These are phyloP conservation scores for Eristalinus aeneus DNA, from an alignment of 2,888 invertebrate species.

Conservation along the genomic window DNA sequence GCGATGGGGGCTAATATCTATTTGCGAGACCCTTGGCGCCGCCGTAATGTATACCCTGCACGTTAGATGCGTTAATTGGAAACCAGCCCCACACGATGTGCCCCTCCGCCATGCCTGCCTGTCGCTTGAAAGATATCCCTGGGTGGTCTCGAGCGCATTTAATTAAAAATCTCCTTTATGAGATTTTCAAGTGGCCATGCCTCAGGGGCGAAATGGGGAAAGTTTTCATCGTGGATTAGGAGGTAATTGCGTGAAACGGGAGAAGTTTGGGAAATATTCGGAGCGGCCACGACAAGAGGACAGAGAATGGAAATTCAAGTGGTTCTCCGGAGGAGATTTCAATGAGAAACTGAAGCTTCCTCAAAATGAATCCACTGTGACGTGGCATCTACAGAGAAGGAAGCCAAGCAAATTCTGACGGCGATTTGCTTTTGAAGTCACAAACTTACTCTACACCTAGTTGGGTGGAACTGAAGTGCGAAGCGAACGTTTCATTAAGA, in stretches of 20 bases:
- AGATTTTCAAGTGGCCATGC: conserved; percentile 38
- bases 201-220: conserved; percentile 10
- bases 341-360: conserved; percentile 12
- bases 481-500: background rate
- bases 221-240: conserved; percentile 55
- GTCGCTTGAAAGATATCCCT: background rate
- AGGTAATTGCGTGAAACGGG: conserved; percentile 53
- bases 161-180: conserved; percentile 63
- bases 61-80: conserved; percentile 38
- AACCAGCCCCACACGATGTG: background rate
- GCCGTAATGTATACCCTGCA: background rate
- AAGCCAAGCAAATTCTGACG: background rate
- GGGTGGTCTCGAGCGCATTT: conserved; percentile 26
- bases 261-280: background rate
- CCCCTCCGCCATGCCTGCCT: background rate
- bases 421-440: background rate
- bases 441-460: background rate
- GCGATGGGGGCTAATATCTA: conserved; percentile 33
- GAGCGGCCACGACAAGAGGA: background rate
- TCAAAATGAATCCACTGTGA: background rate
- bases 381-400: background rate
- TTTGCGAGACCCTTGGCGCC: background rate
- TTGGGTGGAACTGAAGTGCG: background rate
- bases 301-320: conserved; percentile 28
- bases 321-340: conserved; percentile 16